Evolutionary conservation across 2,113 vertebrate genomes (phyloP).

Genomic region (Thomomys bottae): DNA sequence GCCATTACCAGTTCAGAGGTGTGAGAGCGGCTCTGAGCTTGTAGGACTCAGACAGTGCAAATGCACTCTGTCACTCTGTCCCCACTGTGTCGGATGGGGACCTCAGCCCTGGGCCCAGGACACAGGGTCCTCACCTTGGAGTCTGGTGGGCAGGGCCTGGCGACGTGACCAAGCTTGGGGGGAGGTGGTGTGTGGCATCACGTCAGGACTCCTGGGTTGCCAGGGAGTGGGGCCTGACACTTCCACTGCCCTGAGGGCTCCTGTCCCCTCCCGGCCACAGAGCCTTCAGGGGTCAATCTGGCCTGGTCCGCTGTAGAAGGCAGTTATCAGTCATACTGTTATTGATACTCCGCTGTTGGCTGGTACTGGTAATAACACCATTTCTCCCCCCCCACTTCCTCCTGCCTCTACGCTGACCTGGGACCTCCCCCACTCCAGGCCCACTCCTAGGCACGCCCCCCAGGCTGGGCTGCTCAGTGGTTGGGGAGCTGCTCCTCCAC

Average conservation of each 20-base stretch:
- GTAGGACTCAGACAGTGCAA: background rate
- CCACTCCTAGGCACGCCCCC: background rate
- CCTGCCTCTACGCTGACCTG: too few species aligned
- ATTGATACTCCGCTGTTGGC: background rate
- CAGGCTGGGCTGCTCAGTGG: too few species aligned
- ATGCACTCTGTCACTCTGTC: background rate
- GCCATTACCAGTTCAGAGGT: too few species aligned
- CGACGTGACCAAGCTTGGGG: too few species aligned
- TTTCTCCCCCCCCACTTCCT: background rate
- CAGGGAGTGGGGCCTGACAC: rapidly evolving
- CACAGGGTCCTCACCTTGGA: too few species aligned
- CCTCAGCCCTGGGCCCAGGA: background rate
- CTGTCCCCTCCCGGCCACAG: background rate
- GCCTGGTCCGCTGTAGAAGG: background rate
- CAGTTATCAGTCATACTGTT: background rate
- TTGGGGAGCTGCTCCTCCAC: background rate
- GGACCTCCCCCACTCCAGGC: background rate
- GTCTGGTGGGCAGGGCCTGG: too few species aligned
- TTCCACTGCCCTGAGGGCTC: background rate
- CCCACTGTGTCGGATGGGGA: too few species aligned
- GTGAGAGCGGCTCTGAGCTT: too few species aligned
- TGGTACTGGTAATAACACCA: background rate
- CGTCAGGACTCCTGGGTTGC: too few species aligned
- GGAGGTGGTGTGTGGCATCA: too few species aligned
- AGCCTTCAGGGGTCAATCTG: background rate